phyloP scores from a whole-genome alignment of 2,888 invertebrate species.

The Autographa pulchrina region DNA sequence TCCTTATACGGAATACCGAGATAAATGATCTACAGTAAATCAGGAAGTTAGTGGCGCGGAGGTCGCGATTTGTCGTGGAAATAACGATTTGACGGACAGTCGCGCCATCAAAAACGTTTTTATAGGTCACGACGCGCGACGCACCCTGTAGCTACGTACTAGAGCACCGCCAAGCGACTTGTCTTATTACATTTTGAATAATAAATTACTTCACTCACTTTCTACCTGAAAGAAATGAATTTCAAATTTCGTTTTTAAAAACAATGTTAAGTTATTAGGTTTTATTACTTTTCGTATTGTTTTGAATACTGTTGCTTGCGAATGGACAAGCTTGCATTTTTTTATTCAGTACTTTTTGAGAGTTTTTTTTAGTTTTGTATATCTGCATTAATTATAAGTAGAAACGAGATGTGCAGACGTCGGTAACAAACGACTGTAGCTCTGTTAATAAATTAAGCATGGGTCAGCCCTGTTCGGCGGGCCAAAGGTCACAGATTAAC shows the following conservation, averaged over 20 bases:
- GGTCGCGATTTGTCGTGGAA: conserved; percentile 74
- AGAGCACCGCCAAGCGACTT: conserved; percentile 58
- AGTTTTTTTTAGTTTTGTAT: background rate
- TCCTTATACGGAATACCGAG: conserved; percentile 71
- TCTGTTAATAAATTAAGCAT: conserved; percentile 82
- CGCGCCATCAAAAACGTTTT: conserved; percentile 58
- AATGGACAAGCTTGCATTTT: background rate
- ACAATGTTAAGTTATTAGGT: background rate
- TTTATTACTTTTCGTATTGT: background rate
- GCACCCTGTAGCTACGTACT: conserved; percentile 59
- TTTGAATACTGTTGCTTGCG: background rate
- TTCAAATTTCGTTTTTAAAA: background rate
- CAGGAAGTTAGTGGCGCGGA: conserved; percentile 74
- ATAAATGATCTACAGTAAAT: conserved; percentile 82
- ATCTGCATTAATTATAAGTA: conserved; percentile 54
- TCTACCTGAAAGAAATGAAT: conserved; percentile 7
- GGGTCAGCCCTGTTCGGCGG: conserved; percentile 74
- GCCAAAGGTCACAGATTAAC: conserved; percentile 86
- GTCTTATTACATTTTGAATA: conserved; percentile 67
- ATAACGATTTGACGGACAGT: conserved; percentile 75
- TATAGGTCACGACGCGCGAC: conserved; percentile 72
- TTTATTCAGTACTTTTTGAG: background rate
- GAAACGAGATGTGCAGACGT: conserved; percentile 54
- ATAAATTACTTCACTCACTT: conserved; percentile 48
- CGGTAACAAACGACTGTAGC: conserved; percentile 69